phyloP scores from a whole-genome alignment of 2,113 vertebrate genomes.

The Verasper variegatus region DNA sequence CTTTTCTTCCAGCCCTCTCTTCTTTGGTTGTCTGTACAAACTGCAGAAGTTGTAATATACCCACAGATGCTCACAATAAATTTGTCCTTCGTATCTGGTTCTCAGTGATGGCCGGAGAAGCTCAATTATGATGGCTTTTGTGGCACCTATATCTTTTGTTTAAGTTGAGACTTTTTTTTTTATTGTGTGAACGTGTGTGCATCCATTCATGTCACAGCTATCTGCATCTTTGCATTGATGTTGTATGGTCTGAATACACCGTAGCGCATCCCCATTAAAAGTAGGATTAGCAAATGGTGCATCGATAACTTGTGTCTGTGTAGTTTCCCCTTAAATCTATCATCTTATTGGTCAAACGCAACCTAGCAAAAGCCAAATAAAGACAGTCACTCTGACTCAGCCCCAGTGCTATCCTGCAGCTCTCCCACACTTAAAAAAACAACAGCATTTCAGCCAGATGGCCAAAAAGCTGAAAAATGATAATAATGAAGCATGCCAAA shows the following conservation, averaged over 20 bases:
- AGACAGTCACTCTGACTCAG: background rate
- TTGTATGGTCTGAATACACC: background rate
- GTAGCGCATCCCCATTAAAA: conserved; percentile 8
- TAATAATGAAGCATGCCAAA: conserved; percentile 40
- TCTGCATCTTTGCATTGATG: background rate
- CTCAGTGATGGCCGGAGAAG: too few species aligned
- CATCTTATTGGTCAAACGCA: background rate
- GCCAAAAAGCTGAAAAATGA: conserved; percentile 46
- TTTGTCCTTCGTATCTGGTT: too few species aligned
- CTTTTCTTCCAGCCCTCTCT: background rate
- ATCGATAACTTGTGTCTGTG: background rate
- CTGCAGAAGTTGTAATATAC: too few species aligned
- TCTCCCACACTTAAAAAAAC: conserved; percentile 4
- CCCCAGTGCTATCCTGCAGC: background rate
- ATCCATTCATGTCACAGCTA: too few species aligned
- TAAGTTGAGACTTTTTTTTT: background rate
- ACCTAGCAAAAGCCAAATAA: conserved; percentile 4
- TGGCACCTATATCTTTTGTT: too few species aligned
- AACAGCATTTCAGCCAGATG: conserved; percentile 25
- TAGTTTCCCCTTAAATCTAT: background rate
- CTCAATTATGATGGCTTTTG: too few species aligned
- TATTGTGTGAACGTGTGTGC: background rate
- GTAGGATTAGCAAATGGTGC: background rate
- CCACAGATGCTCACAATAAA: too few species aligned
- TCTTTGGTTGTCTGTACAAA: background rate